Evolutionary conservation across 37 sponge, comb jelly and placozoan genomes (phyloP), one percentile per base, ranked within the genome.

Genomic region (Ephydatia muelleri): DNA sequence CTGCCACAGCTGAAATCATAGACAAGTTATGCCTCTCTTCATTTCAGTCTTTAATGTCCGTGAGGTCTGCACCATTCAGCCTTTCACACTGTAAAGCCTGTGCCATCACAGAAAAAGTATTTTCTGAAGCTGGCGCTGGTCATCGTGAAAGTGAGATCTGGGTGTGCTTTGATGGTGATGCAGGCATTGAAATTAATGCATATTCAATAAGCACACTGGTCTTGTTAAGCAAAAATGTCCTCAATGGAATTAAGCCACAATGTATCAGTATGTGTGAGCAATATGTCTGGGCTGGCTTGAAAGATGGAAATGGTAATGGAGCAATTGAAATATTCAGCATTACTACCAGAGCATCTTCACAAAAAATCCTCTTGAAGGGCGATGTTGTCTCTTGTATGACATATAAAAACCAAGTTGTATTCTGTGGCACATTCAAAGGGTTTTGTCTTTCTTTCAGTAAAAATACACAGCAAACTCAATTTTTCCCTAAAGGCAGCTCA

Each of bases 381-480:
- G 89, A 86, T 32, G 73, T 90, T 70, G 93, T 93, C 0, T 93
- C 90, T 22, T 89, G 90, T 38, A 86, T 93, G 67, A 80, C 93
- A 16, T 66, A 65, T 38, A 38, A 80, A 36, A 36, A 86, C 31
- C 57, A 68, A 8, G 12, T 49, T 37, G 87, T 89, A 34, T 89
- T 80, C 81, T 31, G 89, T 27, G 93, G 93, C 19, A 93, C 93
- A 49, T 76, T 93, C 33, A 90, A 93, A 40, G 93, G 93, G 30
- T 93, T 83, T 72, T 82, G 86, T 28, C 89, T 93, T 66, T 67
- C 75, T n/a, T 93, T 89, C 72, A 25, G 64, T 38, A 77, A 64
- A 0, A 79, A 87, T 38, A 65, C 88, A 5, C 43, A 30, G 32
- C 38, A 77, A 33, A 87, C 84, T 38, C 92, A 82, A 12, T 38